Base-by-base conservation (phyloP, 2,888 invertebrate species). In the Stenolophus ochropezus region DNA sequence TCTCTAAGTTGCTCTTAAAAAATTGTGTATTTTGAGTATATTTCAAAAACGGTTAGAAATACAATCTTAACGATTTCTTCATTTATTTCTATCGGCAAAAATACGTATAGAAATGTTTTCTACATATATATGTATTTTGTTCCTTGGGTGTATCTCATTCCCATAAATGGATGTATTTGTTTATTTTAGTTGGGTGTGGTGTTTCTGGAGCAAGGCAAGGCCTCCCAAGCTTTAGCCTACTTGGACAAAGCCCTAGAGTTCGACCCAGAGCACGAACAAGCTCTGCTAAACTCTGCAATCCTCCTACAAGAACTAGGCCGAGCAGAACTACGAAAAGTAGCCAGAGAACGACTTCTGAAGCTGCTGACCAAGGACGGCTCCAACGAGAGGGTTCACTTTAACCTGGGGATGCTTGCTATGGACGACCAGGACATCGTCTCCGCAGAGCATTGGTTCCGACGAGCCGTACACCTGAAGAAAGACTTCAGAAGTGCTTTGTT, bases 371-470 rank as follows among this genome's bases (percentile, higher is more conserved):
- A 95, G 87, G 93, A 93, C 85, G 91, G 93, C 0, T 94, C 93
- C 82, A 98, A 98, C 88, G 97, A 98, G 88, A 93, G 97, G 83
- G 95, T 98, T 3, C 96, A 96, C 89, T 98, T 98, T 89, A 98
- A 98, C 91, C 91, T 98, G 78, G 98, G 97, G 84, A 98, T 98
- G 98, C 90, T 98, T 58, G 96, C 97, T 53, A 98, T 98, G 97
- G 98, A 98, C 88, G 97, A 97, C 86, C 94, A 95, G 56, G 96
- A 97, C 87, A 96, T 94, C 53, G 94, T 93, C 42, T 95, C 95
- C 86, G 98, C 98, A 0, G 97, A 98, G 88, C 93, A 94, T 79
- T 97, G 96, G 94, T 98, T 98, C 89, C 93, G 96, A 76, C 83
- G 84, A 42, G 97, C 98, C 0, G 95, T 97, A 0, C 95, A 96